Evolutionary conservation across 1,140 invertebrate genomes (phyloP), one percentile per base, ranked within the genome.

Genomic region (Cydia strobilella): DNA sequence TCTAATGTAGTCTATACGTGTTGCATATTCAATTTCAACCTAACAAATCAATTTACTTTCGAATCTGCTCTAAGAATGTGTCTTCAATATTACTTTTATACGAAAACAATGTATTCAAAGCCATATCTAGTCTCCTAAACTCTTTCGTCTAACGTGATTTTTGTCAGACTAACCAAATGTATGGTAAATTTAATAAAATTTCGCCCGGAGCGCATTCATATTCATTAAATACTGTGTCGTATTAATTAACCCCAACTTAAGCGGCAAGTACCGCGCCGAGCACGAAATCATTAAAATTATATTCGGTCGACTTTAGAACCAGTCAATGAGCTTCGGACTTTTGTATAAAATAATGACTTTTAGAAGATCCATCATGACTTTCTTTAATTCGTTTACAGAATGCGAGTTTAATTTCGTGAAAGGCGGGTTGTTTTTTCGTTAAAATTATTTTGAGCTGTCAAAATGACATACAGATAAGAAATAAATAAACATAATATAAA

Each of bases 121-220:
- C 27, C 74, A 35, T 48, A 78, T 80, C 80, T 74, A 80, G 71
- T 76, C 65, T 76, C 35, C 31, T 54, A 79, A 78, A 39, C 77
- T 76, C 73, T 79, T 7, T 48, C 31, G 25, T 63, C 51, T 84
- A 85, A 73, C 72, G 82, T 83, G 83, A 86, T 89, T 88, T 89
- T 88, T 87, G 83, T 88, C 35, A 42, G 65, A 69, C 65, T 82
- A 87, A 87, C 85, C 80, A 80, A 87, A 90, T 80, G 80, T 77
- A 85, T 84, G 81, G 77, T 79, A 86, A 82, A 86, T 88, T 90
- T 84, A 88, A 86, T 87, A 85, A 86, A 89, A 86, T 79, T 81
- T 79, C 76, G 77, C 80, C 79, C 27, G 65, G 31, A 35, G 27
- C 65, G 65, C 31, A 69, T 69, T 69, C 65, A 31, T 10, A 23